A percentile compares a stretch with the other conserved stretches of the same genome.
These are phyloP conservation scores for Prionailurus viverrinus DNA, from an alignment of 2,113 vertebrate species.

Conservation along the genomic window DNA sequence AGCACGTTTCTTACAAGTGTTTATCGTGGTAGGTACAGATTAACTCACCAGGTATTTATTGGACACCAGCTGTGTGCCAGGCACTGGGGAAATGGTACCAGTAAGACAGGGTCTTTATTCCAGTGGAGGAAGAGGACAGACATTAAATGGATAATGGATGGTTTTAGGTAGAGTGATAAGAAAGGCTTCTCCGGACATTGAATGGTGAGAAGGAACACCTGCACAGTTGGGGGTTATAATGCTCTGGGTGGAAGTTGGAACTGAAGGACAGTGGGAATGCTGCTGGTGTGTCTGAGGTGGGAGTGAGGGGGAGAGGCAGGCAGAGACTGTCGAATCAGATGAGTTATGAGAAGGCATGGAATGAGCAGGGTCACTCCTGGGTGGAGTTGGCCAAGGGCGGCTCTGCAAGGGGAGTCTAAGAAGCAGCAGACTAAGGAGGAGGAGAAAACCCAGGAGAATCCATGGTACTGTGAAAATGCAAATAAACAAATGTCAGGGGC, in stretches of 20 bases:
- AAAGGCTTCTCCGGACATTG: not conserved
- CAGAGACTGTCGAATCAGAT: not conserved
- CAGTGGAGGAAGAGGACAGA: not conserved
- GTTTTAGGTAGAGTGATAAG: not conserved
- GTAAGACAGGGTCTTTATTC: not conserved
- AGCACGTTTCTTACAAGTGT: not conserved
- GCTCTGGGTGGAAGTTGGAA: not conserved
- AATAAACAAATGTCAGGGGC: not conserved
- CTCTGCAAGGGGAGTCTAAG: not conserved
- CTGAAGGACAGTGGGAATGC: not conserved
- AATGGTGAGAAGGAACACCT: not conserved
- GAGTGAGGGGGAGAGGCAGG: not conserved
- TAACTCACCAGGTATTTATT: not conserved
- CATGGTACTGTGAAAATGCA: not conserved
- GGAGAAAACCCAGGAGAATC: not conserved
- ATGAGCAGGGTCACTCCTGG: not conserved
- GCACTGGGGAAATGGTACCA: not conserved
- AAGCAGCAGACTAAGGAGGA: not conserved
- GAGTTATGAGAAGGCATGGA: not conserved
- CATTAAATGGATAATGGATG: not conserved
- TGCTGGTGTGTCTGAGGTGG: not conserved
- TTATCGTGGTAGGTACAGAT: not conserved
- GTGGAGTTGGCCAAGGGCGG: not conserved
- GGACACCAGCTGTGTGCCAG: not conserved
- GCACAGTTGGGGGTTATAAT: not conserved